Evolutionary conservation across 2,888 invertebrate genomes (phyloP).

Genomic region (Candidula unifasciata): DNA sequence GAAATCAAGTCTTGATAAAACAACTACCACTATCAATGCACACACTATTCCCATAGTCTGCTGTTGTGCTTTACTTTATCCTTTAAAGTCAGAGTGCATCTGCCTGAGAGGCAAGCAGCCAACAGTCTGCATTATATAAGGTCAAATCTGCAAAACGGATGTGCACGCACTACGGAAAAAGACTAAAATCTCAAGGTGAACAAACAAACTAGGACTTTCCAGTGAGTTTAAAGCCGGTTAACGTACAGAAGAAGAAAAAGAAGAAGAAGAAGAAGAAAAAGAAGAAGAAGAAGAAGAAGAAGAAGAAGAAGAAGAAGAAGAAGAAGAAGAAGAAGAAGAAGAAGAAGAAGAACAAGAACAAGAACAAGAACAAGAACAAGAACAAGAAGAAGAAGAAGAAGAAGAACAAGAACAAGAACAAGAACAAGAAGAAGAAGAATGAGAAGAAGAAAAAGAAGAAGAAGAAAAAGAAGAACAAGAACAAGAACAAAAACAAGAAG

Average conservation of each 20-base stretch:
- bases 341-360: constrained; percentile 33
- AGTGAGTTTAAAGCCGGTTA: too few relatives aligned
- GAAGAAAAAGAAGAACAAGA: constrained; percentile 23
- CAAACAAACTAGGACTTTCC: too few relatives aligned
- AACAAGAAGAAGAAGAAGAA: constrained; percentile 21
- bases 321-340: constrained; percentile 33
- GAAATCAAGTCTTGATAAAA: too few relatives aligned
- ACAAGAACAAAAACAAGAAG: constrained; percentile 26
- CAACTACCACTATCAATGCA: too few relatives aligned
- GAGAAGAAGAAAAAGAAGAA: constrained; percentile 20
- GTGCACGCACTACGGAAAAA: too few relatives aligned
- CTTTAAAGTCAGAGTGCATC: too few relatives aligned
- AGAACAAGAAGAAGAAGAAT: constrained; percentile 20
- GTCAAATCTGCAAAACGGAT: too few relatives aligned
- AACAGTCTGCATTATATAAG: too few relatives aligned
- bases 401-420: constrained; percentile 21
- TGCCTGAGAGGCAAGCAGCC: too few relatives aligned
- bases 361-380: constrained; percentile 9
- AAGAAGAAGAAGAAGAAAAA: constrained; percentile 31
- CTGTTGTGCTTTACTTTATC: too few relatives aligned
- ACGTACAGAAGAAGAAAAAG: constrained; percentile 20
- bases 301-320: constrained; percentile 29
- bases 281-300: constrained; percentile 31
- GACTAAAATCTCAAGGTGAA: too few relatives aligned
- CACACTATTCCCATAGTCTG: too few relatives aligned